These are phyloP conservation scores for Arrhamphus sclerolepis DNA, from an alignment of 2,797 vertebrate genomes.

Conservation along the genomic window DNA sequence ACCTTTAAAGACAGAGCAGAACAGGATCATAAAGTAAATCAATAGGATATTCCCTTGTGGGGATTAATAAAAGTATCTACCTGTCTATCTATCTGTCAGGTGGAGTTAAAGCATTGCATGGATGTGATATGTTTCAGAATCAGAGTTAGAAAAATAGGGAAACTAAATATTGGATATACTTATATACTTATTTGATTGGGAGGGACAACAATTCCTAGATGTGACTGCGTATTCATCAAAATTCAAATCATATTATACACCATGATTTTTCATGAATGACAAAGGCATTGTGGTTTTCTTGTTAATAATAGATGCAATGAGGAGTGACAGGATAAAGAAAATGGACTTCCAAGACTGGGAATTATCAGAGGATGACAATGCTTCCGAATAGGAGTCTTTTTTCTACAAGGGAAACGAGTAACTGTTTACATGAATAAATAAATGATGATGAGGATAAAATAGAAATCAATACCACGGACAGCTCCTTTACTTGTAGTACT, in stretches of 20 bases:
- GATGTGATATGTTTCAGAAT: background rate
- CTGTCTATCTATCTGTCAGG: no score
- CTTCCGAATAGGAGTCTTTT: slow-evolving; percentile 30
- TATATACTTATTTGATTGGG: background rate
- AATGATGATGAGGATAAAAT: slow-evolving; percentile 62
- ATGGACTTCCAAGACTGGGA: slow-evolving; percentile 38
- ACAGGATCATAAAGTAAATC: no score
- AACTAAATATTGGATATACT: background rate
- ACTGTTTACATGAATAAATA: slow-evolving; percentile 69
- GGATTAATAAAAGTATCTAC: no score
- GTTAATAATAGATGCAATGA: slow-evolving; percentile 23
- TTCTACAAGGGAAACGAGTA: slow-evolving; percentile 35
- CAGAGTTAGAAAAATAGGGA: background rate
- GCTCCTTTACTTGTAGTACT: slow-evolving; percentile 30
- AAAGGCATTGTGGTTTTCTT: slow-evolving; percentile 11
- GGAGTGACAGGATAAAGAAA: slow-evolving; percentile 33
- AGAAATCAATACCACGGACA: slow-evolving; percentile 68
- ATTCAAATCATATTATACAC: slow-evolving; percentile 4
- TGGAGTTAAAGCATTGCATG: background rate
- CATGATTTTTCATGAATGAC: slow-evolving; percentile 6
- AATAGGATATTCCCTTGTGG: no score
- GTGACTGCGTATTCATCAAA: slow-evolving; percentile 20
- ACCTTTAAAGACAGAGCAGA: no score
- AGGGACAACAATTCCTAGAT: background rate
- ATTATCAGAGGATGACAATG: slow-evolving; percentile 19